Base-by-base conservation (phyloP, 1,140 invertebrate species). In the Achatina immaculata region DNA sequence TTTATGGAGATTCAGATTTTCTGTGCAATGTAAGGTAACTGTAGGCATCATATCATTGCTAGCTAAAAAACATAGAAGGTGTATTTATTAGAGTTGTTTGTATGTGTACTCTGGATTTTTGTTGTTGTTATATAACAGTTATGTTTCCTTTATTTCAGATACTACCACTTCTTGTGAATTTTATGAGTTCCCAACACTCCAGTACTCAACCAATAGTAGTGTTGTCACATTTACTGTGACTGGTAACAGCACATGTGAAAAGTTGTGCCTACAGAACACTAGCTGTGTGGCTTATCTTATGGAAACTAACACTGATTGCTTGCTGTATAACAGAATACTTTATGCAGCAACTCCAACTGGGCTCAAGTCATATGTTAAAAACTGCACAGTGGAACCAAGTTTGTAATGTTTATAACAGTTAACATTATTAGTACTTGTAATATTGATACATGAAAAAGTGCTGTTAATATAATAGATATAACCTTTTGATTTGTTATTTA, bases 281-380 rank as follows among this genome's bases (percentile, higher is more conserved):
- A 69, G 34, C 14, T 69, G 66, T 69, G 66, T 69, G 34, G 66
- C 66, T 14, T 69, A 69, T 69, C 28, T 38, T 11, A 14, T 36
- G 7, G 66, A 36, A 11, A 7, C 2, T 31, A n/a, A 11, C 40
- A 38, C 66, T 21, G 7, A 69, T 31, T 69, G 66, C 66, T 42
- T 69, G 4, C 66, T 34, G 34, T 69, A 69, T n/a, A 69, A 69
- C 16, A 16, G 34, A 42, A 11, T 69, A 11, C 19, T 42, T 3
- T 4, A 16, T 36, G 66, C 16, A 69, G 4, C 7, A 38, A 19
- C 90, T 88, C 3, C 7, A 38, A 19, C 90, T 88, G 69, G 99
- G 98, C 97, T 94, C 94, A 28, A 97, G 98, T 40, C 28, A 9
- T 36, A 75, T 36, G 28, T 58, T 14, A 75, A 51, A 58, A 73